Evolutionary conservation across 2,888 invertebrate genomes (phyloP), one percentile per base, ranked within the genome.

Genomic region (Conchocele bisecta): DNA sequence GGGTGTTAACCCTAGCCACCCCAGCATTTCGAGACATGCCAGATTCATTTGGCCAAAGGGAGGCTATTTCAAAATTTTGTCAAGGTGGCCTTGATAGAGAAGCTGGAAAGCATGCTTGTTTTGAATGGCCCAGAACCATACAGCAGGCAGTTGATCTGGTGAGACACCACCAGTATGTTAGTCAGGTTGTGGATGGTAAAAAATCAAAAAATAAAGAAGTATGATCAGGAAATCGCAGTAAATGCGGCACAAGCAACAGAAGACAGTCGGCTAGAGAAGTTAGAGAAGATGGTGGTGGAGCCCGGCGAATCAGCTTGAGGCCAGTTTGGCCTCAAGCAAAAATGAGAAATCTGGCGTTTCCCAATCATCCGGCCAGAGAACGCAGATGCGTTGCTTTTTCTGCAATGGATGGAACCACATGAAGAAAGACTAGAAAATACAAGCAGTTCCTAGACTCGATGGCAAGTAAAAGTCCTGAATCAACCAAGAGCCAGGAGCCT

Each of bases 41-140:
- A 20, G 66, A 72, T 6, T 17, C 28, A 2, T 51, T 56, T 44
- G 15, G 60, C 13, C n/a, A 37, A 37, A 22, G 46, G 29, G 67
- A 72, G 28, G 72, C 57, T n/a, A 28, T 72, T 28, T 22, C 50
- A 3, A 66, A 51, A 37, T 61, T 72, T 39, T 66, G 71, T 35
- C 60, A 66, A 26, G 71, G 71, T 17, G 65, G 71, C 50, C 22
- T 24, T 31, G 72, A 72, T 35, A n/a, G n/a, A n/a, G n/a, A n/a
- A n/a, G n/a, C n/a, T n/a, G n/a, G n/a, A n/a, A 66, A 50, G 29
- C 56, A 65, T 3, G 65, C 53, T 5, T 66, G 66, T 53, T 61
- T 72, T 26, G 61, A 57, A 39, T 42, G 37, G 4, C 67, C 57
- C 7, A 9, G 20, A 13, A 46, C 41, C 1, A 67, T 67, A 20